Evolutionary conservation across 1,140 invertebrate genomes (phyloP), one percentile per base, ranked within the genome.

Genomic region (Caenorhabditis inopinata): DNA sequence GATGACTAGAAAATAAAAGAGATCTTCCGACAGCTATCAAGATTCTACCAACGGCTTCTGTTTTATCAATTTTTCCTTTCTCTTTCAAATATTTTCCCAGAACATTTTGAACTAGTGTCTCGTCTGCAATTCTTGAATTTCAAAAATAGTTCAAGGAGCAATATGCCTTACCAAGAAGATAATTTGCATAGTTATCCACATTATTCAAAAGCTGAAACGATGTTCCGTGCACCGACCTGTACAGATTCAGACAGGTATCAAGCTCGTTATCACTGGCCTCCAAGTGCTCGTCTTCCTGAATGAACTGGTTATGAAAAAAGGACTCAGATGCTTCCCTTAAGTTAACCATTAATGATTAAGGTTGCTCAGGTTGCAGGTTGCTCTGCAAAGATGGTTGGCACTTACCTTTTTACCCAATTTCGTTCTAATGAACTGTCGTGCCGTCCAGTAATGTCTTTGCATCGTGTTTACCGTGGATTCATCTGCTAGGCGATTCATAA

Each of bases 401-500:
- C 76, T 25, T 42, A 81, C 80, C 53, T 81, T 98, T 87, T 95
- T 95, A 6, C 96, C 96, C 18, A 99, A 90, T 91, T 96, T 98
- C 85, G 94, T 91, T 75, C 96, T 93, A 29, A 99, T 93, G 58
- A 94, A 93, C 90, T 98, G 96, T 88, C 98, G 98, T 3, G 96
- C 97, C 35, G 97, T 93, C 96, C 96, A 99, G 90, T 95, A 98
- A 82, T 97, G 95, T 89, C 96, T 94, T 89, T 97, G 95, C 92
- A 97, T 93, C 89, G 94, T 94, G 25, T 91, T 91, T 1, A 94
- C 89, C 0, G 92, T 90, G 38, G 92, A 92, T 51, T 89, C 89
- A 79, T 91, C 90, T 73, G 89, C 87, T 7, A 68, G 27, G 62
- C 89, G 88, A 80, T 91, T 90, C 53, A 85, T 82, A 82, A 89